These are phyloP conservation scores for Coptodon rendalli DNA, from an alignment of 2,113 vertebrate species.

Conservation along the genomic window DNA sequence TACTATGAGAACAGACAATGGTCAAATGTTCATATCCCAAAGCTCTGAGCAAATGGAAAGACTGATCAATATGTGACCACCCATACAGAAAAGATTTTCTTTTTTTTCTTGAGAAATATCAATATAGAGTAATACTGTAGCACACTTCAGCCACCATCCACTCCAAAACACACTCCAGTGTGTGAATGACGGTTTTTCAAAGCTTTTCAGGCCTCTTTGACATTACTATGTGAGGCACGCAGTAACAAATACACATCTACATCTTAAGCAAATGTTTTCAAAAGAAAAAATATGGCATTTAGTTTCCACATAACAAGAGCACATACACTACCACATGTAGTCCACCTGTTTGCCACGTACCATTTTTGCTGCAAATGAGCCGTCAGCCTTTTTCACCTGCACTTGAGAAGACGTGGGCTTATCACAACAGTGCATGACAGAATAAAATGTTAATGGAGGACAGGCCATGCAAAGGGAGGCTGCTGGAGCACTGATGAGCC, in stretches of 20 bases:
- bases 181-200: conserved; percentile 1
- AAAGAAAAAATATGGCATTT: background rate
- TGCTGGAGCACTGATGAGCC: conserved; percentile 2
- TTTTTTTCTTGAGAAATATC: conserved; percentile 1
- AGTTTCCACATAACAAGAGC: background rate
- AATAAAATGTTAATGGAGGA: conserved; percentile 63
- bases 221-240: background rate
- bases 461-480: conserved; percentile 19
- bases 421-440: conserved; percentile 47
- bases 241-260: background rate
- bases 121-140: background rate
- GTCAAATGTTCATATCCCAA: background rate
- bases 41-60: background rate
- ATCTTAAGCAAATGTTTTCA: conserved; percentile 1
- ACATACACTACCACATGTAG: background rate
- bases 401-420: conserved; percentile 36
- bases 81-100: background rate
- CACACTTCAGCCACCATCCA: background rate
- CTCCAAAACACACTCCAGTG: background rate
- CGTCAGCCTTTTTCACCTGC: conserved; percentile 37
- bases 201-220: conserved; percentile 5
- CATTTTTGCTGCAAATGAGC: conserved; percentile 35
- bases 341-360: conserved; percentile 34
- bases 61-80: conserved; percentile 28
- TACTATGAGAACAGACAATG: conserved; percentile 5